These are phyloP conservation scores for Pyrgus malvae DNA, from an alignment of 2,888 invertebrate species.

Conservation along the genomic window DNA sequence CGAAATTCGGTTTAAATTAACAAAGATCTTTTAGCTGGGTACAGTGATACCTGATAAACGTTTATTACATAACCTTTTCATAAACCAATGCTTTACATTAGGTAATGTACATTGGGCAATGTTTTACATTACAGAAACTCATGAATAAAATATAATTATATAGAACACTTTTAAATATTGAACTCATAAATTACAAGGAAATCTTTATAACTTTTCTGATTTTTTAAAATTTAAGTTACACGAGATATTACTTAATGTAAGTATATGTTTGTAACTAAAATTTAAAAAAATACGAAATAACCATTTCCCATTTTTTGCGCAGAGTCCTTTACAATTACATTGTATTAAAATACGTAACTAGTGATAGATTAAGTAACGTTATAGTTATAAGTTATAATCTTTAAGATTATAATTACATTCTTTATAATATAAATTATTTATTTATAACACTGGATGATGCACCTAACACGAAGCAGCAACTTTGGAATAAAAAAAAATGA, in stretches of 20 bases:
- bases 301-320: too few relatives aligned
- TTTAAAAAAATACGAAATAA: too few relatives aligned
- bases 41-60: conserved; percentile 19
- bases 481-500: background rate
- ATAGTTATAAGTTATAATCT: conserved; percentile 32
- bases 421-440: conserved; percentile 31
- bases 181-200: too few relatives aligned
- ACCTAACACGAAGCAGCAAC: background rate
- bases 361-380: conserved; percentile 33
- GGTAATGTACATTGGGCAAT: too few relatives aligned
- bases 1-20: conserved; percentile 58
- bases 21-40: conserved; percentile 34
- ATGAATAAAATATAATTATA: conserved; percentile 35
- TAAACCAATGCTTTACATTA: conserved; percentile 22
- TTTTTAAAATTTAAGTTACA: background rate
- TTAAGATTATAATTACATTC: conserved; percentile 32
- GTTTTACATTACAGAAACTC: conserved; percentile 33
- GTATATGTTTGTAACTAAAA: background rate
- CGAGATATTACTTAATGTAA: background rate
- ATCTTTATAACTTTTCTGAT: background rate
- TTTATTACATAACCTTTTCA: conserved; percentile 35
- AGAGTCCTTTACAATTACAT: conserved; percentile 45
- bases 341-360: conserved; percentile 37
- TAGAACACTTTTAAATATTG: background rate
- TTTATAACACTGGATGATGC: conserved; percentile 29